Evolutionary conservation across 2,113 vertebrate species (phyloP).

Genomic region (Gallinago jamesoni): DNA sequence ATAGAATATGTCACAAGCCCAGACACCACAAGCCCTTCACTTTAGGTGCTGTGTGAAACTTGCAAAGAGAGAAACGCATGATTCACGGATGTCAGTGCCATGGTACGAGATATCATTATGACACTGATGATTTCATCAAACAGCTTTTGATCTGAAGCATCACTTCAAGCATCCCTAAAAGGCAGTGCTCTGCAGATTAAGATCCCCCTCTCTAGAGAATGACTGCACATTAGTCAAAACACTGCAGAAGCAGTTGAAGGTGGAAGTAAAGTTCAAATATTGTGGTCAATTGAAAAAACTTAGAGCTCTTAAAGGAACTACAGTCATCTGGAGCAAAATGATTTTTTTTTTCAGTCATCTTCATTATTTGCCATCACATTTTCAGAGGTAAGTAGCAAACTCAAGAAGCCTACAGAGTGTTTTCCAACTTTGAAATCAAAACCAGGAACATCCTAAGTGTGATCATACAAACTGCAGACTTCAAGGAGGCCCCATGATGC

Average conservation of each 20-base stretch:
- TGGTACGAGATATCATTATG: accelerated
- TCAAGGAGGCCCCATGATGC: not conserved
- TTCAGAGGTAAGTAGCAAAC: not conserved
- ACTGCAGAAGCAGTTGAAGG: not conserved
- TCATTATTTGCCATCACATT: not conserved
- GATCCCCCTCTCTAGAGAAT: not conserved
- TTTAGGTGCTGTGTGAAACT: not conserved
- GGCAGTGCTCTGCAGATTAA: not conserved
- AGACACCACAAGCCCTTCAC: not conserved
- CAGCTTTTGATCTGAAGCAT: not conserved
- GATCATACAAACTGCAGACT: not conserved
- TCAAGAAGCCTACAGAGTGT: not conserved
- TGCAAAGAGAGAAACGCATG: not conserved
- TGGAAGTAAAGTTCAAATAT: not conserved
- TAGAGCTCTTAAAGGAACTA: not conserved
- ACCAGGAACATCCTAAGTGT: not conserved
- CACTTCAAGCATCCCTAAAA: not conserved
- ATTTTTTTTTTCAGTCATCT: not conserved
- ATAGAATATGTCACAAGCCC: not conserved
- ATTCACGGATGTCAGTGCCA: not conserved
- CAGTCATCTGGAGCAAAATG: not conserved
- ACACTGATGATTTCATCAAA: not conserved
- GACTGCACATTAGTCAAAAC: not conserved
- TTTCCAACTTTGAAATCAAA: not conserved
- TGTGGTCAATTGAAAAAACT: not conserved